Conservation (phyloP, 2,888 invertebrate species). For the Lasioglossum zephyrum region DNA sequence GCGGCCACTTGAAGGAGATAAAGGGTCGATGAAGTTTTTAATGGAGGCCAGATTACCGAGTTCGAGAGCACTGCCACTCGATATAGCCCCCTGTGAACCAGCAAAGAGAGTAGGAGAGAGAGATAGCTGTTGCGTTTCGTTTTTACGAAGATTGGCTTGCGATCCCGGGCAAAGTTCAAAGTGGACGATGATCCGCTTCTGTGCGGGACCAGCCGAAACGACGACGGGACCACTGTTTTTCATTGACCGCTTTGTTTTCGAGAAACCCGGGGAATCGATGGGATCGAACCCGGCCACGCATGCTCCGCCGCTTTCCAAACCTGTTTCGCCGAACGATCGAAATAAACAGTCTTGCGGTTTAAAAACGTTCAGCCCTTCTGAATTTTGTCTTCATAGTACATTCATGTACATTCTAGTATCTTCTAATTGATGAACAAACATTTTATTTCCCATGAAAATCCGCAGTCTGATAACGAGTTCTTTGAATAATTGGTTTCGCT, state of each 20-base stretch:
- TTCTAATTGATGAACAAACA: too few relatives aligned
- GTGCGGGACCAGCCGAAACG: neutral
- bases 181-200: constrained; percentile 2
- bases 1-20: constrained; percentile 19
- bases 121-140: neutral
- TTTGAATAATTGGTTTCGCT: too few relatives aligned
- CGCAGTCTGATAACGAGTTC: too few relatives aligned
- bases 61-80: constrained; percentile 3
- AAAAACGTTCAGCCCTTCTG: too few relatives aligned
- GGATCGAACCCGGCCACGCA: constrained; percentile 21
- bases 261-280: constrained; percentile 10
- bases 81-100: neutral
- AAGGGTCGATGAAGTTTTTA: constrained; percentile 37
- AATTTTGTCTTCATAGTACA: too few relatives aligned
- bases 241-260: constrained; percentile 19
- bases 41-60: constrained; percentile 27
- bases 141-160: neutral
- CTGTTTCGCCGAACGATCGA: neutral
- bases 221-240: neutral
- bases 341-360: neutral
- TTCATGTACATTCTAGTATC: too few relatives aligned
- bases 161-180: constrained; percentile 1
- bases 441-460: too few relatives aligned
- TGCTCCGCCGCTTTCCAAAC: constrained; percentile 15
- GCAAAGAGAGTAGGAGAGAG: neutral